Evolutionary conservation across 2,797 vertebrate species (phyloP).

Genomic region (Micromesistius poutassou): DNA sequence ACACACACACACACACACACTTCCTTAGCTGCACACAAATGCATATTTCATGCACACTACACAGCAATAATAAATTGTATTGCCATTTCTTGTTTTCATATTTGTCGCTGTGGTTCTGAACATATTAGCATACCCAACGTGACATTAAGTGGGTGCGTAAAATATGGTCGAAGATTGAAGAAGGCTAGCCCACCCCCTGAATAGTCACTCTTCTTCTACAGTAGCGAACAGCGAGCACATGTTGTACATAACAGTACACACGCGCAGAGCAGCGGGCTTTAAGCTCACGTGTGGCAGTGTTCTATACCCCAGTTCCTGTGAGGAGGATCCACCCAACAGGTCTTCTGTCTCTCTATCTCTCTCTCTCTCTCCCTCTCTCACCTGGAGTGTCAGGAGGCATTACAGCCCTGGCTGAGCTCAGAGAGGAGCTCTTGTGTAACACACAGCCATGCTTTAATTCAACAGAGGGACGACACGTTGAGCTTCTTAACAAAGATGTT

Average conservation of each 20-base stretch:
- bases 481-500: slow-evolving; percentile 41
- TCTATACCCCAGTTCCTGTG: not conserved
- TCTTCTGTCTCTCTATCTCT: not conserved
- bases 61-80: slow-evolving; percentile 38
- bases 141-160: slow-evolving; percentile 41
- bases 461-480: slow-evolving; percentile 48
- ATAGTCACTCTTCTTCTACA: not conserved
- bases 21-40: slow-evolving; percentile 25
- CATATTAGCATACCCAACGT: slow-evolving; percentile 24
- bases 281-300: not conserved
- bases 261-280: not conserved
- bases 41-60: slow-evolving; percentile 7
- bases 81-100: not conserved
- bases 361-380: slow-evolving; percentile 24
- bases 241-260: not conserved
- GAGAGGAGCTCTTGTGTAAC: slow-evolving; percentile 58
- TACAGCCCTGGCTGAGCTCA: slow-evolving; percentile 35
- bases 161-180: slow-evolving; percentile 24
- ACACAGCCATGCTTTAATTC: slow-evolving; percentile 64
- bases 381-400: slow-evolving; percentile 39
- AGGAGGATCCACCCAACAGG: not conserved
- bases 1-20: slow-evolving; percentile 45
- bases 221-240: not conserved
- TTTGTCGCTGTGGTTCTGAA: slow-evolving; percentile 39
- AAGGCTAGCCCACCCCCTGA: not conserved